Percentiles rank a stretch among this genome's conserved stretches.
Evolutionary conservation across 2,113 vertebrate species (phyloP).

Genomic region (Holacanthus passer): DNA sequence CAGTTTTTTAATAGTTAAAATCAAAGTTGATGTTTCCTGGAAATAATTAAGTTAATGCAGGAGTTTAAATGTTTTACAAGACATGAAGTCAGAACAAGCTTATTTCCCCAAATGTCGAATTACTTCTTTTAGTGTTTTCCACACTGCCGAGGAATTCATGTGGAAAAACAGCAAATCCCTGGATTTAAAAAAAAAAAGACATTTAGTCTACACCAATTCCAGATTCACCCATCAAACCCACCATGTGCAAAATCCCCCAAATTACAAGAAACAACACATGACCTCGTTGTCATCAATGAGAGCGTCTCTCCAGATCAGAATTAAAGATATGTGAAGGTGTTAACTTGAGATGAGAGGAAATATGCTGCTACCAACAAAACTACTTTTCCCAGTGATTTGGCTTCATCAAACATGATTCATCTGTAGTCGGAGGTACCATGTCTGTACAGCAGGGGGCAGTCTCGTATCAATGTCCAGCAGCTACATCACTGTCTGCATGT

Average conservation of each 20-base stretch:
- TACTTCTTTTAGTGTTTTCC: neutral
- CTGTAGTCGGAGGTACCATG: rapidly evolving
- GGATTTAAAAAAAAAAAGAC: no score
- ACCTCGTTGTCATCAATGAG: neutral
- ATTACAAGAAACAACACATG: neutral
- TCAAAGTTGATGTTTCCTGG: no score
- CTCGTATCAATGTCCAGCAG: constrained; percentile 18
- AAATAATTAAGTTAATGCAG: no score
- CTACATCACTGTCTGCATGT: neutral
- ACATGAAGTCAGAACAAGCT: neutral
- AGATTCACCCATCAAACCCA: neutral
- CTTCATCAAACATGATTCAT: no score
- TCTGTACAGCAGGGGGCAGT: constrained; percentile 62
- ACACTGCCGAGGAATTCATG: neutral
- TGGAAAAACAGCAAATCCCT: neutral
- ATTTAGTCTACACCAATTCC: neutral
- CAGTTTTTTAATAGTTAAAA: no score
- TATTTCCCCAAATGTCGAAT: neutral
- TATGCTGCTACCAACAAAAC: no score
- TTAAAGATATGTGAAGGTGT: neutral
- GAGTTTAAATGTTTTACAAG: no score
- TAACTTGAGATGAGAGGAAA: no score
- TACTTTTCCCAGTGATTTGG: no score
- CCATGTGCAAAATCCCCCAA: neutral
- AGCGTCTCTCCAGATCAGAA: neutral